These are phyloP conservation scores for Zosterops borbonicus DNA, from an alignment of 2,113 vertebrate species.

Conservation along the genomic window DNA sequence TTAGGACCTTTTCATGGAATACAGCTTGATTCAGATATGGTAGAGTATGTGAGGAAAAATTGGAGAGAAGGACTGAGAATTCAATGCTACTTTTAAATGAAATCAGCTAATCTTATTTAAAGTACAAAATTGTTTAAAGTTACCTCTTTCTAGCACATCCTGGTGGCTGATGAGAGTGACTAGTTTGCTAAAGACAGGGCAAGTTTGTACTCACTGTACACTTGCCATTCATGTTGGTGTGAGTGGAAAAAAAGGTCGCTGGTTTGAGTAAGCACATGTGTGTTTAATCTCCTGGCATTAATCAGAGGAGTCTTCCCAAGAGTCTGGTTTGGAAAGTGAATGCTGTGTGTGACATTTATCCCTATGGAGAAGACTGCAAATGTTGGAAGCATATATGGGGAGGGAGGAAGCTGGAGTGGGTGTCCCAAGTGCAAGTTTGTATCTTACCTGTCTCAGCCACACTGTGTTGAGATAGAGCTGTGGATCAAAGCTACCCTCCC, in stretches of 20 bases:
- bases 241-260: background rate
- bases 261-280: background rate
- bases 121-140: background rate
- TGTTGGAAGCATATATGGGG: background rate
- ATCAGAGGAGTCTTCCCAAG: background rate
- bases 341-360: background rate
- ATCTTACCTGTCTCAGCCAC: background rate
- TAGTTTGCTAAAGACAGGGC: background rate
- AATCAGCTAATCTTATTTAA: background rate
- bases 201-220: background rate
- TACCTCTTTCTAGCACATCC: background rate
- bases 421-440: background rate
- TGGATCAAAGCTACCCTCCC: background rate
- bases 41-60: constrained; percentile 91
- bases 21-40: constrained; percentile 90
- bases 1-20: constrained; percentile 90
- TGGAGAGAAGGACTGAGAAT: constrained; percentile 73
- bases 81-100: background rate
- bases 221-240: background rate
- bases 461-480: background rate
- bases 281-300: background rate
- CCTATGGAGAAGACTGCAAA: background rate
- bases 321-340: background rate
- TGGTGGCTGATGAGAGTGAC: background rate
- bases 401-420: background rate